These are phyloP conservation scores for Myiozetetes cayanensis DNA, from an alignment of 2,113 vertebrate genomes.

Conservation along the genomic window DNA sequence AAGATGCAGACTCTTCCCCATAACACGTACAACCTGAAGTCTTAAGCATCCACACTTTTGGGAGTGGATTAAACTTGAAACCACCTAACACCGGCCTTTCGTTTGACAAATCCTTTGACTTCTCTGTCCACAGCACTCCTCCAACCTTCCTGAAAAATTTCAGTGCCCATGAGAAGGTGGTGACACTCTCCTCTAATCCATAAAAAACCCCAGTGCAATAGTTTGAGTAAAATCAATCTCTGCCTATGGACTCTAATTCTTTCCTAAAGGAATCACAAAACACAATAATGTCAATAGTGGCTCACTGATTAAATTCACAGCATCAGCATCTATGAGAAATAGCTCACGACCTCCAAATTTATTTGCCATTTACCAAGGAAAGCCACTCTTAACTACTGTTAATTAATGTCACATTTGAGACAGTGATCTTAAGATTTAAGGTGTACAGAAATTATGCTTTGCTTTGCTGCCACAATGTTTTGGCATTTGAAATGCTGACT, in stretches of 20 bases:
- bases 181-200: not conserved
- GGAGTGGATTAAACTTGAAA: not conserved
- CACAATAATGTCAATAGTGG: not conserved
- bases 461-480: not conserved
- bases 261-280: not conserved
- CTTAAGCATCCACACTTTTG: not conserved
- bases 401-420: not conserved
- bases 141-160: not conserved
- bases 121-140: no score
- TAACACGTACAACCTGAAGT: accelerated
- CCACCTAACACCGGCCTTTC: not conserved
- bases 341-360: not conserved
- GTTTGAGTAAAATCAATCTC: not conserved
- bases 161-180: not conserved
- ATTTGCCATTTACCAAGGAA: not conserved
- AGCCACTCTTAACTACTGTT: not conserved
- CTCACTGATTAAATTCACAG: not conserved
- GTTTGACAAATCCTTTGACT: not conserved
- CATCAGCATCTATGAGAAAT: not conserved
- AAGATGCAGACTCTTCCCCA: not conserved
- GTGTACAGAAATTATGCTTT: not conserved
- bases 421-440: not conserved
- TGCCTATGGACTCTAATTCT: not conserved
- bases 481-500: not conserved
- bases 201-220: not conserved